Evolutionary conservation across 2,113 vertebrate species (phyloP).

Genomic region (Bombycilla garrulus): DNA sequence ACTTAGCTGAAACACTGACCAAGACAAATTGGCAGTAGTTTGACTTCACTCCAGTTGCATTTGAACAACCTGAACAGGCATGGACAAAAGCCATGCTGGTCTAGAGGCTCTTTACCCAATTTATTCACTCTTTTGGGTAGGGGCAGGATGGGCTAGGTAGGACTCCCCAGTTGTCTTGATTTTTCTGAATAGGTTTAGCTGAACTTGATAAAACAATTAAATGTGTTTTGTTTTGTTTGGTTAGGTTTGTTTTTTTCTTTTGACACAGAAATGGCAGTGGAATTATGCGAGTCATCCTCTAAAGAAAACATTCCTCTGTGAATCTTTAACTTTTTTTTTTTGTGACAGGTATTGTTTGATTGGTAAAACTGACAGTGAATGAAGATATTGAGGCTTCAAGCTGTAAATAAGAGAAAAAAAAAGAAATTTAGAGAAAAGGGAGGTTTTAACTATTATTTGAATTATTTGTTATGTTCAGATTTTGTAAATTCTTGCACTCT

Average conservation of each 20-base stretch:
- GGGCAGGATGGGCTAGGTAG: not conserved
- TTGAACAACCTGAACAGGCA: not conserved
- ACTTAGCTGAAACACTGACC: not conserved
- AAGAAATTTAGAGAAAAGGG: not conserved
- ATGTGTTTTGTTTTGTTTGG: not conserved
- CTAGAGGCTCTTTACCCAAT: not conserved
- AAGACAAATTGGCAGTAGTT: not conserved
- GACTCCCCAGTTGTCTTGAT: not conserved
- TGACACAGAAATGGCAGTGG: not conserved
- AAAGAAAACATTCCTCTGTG: not conserved
- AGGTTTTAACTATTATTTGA: not conserved
- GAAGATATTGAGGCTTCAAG: not conserved
- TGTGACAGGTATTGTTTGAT: not conserved
- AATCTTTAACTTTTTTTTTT: not conserved
- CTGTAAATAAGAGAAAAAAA: not conserved
- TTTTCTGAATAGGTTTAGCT: not conserved
- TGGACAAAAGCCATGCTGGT: not conserved
- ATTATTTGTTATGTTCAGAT: not conserved
- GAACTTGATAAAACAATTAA: not conserved
- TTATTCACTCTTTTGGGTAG: not conserved
- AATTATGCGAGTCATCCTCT: not conserved
- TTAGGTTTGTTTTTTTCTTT: not conserved
- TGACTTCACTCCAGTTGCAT: not conserved
- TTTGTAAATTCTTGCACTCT: not conserved
- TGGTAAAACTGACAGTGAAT: not conserved